phyloP scores from a whole-genome alignment of 2,113 vertebrate genomes.

The Istiophorus platypterus region DNA sequence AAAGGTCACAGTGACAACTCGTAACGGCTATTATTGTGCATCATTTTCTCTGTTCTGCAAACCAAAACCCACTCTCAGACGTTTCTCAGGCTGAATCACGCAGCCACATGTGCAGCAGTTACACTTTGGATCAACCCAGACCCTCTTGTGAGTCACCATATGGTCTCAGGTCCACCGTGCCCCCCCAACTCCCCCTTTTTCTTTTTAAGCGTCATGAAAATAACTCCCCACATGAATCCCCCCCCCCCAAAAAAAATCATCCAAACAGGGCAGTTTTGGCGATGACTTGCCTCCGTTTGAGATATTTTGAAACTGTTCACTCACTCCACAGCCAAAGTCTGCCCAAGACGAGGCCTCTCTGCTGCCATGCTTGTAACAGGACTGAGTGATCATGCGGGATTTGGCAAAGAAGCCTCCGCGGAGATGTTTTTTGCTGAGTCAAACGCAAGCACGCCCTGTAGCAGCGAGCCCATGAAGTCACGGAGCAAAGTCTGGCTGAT shows the following conservation, averaged over 20 bases:
- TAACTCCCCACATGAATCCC: slow-evolving; percentile 32
- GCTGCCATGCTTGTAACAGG: slow-evolving; percentile 26
- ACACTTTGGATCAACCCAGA: slow-evolving; percentile 30
- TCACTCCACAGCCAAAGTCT: slow-evolving; percentile 33
- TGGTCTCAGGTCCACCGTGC: slow-evolving; percentile 35
- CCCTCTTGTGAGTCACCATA: slow-evolving; percentile 55
- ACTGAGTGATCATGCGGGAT: slow-evolving; percentile 49
- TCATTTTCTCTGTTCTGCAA: slow-evolving; percentile 22
- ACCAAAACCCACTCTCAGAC: slow-evolving; percentile 28
- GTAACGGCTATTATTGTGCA: not conserved
- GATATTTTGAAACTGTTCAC: slow-evolving; percentile 44
- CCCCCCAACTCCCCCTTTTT: not conserved
- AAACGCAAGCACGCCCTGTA: slow-evolving; percentile 47
- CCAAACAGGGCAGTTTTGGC: slow-evolving; percentile 46
- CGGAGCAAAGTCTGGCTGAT: slow-evolving; percentile 60
- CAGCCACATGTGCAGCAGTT: slow-evolving; percentile 55
- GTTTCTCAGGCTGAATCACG: slow-evolving; percentile 52
- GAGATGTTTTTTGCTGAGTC: slow-evolving; percentile 63
- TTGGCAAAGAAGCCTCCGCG: slow-evolving; percentile 26
- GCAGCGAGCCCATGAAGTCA: slow-evolving; percentile 55
- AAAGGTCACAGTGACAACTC: slow-evolving; percentile 21
- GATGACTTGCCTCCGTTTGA: slow-evolving; percentile 49
- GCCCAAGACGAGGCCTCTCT: slow-evolving; percentile 16
- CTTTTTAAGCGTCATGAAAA: slow-evolving; percentile 39
- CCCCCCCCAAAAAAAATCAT: too few relatives aligned